Conservation (phyloP, 1,140 invertebrate species). For the Tetraneura akinire region DNA sequence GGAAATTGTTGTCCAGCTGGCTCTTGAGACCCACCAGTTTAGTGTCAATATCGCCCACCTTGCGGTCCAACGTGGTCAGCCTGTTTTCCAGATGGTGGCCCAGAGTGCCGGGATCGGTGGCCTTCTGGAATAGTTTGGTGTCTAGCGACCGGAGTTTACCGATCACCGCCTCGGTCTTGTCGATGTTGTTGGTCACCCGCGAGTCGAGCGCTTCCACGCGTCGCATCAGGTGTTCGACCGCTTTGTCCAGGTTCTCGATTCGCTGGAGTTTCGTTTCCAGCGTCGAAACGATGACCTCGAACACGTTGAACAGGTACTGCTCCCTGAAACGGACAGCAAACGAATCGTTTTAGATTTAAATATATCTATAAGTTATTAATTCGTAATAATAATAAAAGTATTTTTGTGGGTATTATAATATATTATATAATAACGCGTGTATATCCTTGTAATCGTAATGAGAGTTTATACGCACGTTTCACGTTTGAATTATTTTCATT, state of each 20-base stretch:
- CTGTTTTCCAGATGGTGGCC: constrained; percentile 64
- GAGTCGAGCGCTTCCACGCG: constrained; percentile 78
- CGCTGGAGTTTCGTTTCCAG: constrained; percentile 82
- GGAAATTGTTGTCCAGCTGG: constrained; percentile 78
- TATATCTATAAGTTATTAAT: too few relatives aligned
- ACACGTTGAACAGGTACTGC: constrained; percentile 83
- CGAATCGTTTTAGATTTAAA: too few relatives aligned
- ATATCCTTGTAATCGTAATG: too few relatives aligned
- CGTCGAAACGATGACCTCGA: constrained; percentile 84
- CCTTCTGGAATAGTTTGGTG: constrained; percentile 68
- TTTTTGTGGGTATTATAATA: too few relatives aligned
- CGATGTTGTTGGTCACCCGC: constrained; percentile 77
- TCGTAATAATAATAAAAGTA: too few relatives aligned
- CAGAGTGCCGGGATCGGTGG: constrained; percentile 56
- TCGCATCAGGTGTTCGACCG: constrained; percentile 80
- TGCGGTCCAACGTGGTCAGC: constrained; percentile 72
- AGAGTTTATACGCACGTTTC: too few relatives aligned
- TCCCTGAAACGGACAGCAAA: constrained; percentile 70
- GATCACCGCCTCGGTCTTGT: constrained; percentile 79
- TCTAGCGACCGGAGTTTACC: constrained; percentile 73
- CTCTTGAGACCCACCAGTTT: constrained; percentile 77
- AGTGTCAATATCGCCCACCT: constrained; percentile 77
- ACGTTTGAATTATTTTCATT: too few relatives aligned
- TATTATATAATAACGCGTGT: too few relatives aligned
- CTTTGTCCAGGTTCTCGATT: constrained; percentile 83